Base-by-base conservation (phyloP, 2,113 vertebrate genomes). In the Excalfactoria chinensis region DNA sequence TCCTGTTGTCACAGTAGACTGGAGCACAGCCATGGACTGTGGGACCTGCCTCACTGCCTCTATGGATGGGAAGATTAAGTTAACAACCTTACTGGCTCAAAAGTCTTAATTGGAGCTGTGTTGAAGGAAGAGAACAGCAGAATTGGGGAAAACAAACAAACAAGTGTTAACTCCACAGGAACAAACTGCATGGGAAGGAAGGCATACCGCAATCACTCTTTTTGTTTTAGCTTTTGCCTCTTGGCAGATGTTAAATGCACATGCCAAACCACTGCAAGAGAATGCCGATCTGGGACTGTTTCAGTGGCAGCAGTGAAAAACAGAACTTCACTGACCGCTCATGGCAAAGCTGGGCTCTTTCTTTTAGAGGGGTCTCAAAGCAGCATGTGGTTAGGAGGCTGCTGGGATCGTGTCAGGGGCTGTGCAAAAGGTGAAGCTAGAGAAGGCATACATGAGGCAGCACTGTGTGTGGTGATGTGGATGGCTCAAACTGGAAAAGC, bases 41-140 rank as follows among this genome's bases (percentile, higher is more conserved):
- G 99, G 99, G 41, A 99, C 99, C 60, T 99, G 99, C 90, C 98
- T 99, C 74, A 99, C 99, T 0, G 99, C 99, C 46, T 99, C 99
- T 26, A 99, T 99, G 99, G 99, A 99, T 3, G 99, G 99, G 69
- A 99, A 99, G 97, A 98, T 99, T 95, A 99, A 99, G 97, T 96
- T 99, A 94, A 99, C 99, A 95, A 99, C 99, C 4, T 98, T 99
- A 28, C 97, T 99, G 89, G 99, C 99, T 44, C 99, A 99, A 75
- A 98, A 99, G 84, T 95, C 97, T 94, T 98, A 97, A 95, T 48
- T 16, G 60, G 89, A 58, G 51, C 49, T 58, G 22, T 49, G 66
- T 17, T 40, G 60, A 88, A 78, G 11, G 68, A 22, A 69, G 80
- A 63, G 80, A 86, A 32, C 58, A 75, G 37, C 21, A 70, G 80